A percentile compares a stretch with the other conserved stretches of the same genome.
These are phyloP conservation scores for Operophtera brumata DNA, from an alignment of 2,888 invertebrate species.

Conservation along the genomic window DNA sequence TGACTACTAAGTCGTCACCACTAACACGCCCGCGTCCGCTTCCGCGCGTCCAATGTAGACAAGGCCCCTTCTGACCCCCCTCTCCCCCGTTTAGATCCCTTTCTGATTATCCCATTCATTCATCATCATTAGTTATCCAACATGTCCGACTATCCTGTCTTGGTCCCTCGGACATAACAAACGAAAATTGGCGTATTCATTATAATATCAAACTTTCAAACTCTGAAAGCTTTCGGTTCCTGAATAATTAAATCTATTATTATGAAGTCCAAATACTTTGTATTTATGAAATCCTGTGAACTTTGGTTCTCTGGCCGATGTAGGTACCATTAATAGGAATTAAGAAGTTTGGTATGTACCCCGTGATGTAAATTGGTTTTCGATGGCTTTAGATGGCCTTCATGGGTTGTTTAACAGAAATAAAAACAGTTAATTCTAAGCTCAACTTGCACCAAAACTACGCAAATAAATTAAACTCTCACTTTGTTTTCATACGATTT, in stretches of 20 bases:
- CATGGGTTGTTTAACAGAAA: no score
- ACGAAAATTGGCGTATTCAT: constrained; percentile 52
- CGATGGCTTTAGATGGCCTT: no score
- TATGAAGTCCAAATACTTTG: constrained; percentile 56
- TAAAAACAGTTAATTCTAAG: no score
- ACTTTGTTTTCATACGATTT: no score
- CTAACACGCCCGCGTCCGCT: no score
- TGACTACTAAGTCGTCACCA: no score
- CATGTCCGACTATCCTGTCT: constrained; percentile 39
- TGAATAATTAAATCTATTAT: constrained; percentile 61
- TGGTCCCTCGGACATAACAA: constrained; percentile 43
- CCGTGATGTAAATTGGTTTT: no score
- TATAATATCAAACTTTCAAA: constrained; percentile 61
- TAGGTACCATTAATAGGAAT: constrained; percentile 1
- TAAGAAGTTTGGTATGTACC: not conserved
- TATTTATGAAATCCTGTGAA: constrained; percentile 51
- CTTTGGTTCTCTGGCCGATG: constrained; percentile 43
- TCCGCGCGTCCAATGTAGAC: no score
- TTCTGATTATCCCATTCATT: constrained; percentile 32
- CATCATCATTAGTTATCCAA: constrained; percentile 44
- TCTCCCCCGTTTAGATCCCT: constrained; percentile 11
- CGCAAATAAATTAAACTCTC: no score
- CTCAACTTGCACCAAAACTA: no score
- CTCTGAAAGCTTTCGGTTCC: constrained; percentile 65
- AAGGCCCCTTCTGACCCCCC: no score